Conservation (phyloP, 64 coral and sea anemone species). For the Stichodactyla mertensii region DNA sequence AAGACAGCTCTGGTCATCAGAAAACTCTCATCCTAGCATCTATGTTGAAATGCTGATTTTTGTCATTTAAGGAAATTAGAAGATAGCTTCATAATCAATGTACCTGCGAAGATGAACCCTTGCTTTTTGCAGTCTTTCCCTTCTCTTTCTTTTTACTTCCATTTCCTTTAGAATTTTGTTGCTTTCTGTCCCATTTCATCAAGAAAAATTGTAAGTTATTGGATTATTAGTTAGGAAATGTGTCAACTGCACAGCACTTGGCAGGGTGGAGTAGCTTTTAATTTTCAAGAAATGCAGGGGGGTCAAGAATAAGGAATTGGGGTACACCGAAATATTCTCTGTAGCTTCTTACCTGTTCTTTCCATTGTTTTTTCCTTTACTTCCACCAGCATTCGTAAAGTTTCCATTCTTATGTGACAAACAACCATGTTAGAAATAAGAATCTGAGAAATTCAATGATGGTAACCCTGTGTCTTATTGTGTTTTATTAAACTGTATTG, state of each 20-base stretch:
- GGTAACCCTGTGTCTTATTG: neutral
- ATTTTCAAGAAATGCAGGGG: too few relatives aligned
- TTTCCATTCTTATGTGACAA: neutral
- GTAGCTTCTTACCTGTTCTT: constrained; percentile 31
- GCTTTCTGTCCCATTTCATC: neutral
- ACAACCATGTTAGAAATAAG: neutral
- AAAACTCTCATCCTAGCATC: too few relatives aligned
- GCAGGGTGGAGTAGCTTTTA: too few relatives aligned
- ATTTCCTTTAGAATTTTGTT: constrained; percentile 28
- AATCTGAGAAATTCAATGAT: neutral
- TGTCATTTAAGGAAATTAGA: too few relatives aligned
- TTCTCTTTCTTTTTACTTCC: constrained; percentile 39
- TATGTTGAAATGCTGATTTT: too few relatives aligned
- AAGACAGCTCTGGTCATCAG: too few relatives aligned
- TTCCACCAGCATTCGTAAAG: constrained; percentile 25
- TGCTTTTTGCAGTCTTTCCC: neutral
- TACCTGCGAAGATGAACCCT: neutral
- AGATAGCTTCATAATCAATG: neutral
- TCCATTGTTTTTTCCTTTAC: constrained; percentile 27
- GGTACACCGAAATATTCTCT: neutral
- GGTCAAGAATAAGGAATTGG: too few relatives aligned
- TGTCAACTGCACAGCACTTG: too few relatives aligned
- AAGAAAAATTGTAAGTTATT: too few relatives aligned
- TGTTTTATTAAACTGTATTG: neutral
- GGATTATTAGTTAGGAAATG: too few relatives aligned